Percentiles rank a stretch among this genome's conserved stretches.
phyloP scores from a whole-genome alignment of 2,888 invertebrate species.

The Cerastis leucographa region DNA sequence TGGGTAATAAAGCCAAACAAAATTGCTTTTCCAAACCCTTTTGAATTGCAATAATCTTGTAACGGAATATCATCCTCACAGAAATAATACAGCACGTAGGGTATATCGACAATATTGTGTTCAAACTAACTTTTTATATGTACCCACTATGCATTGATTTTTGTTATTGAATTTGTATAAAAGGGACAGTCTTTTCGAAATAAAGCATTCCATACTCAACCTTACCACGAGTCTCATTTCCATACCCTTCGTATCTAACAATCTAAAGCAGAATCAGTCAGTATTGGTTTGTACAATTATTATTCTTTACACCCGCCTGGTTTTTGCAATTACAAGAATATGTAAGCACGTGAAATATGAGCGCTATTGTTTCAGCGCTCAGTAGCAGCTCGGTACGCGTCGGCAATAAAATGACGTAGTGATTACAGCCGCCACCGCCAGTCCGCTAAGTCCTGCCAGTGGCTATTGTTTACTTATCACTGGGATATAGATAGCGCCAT shows the following conservation, averaged over 20 bases:
- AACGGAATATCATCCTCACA: too few species aligned
- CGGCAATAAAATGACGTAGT: constrained; percentile 12
- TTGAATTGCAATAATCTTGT: constrained; percentile 6
- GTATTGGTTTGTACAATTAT: not conserved
- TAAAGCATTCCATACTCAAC: too few species aligned
- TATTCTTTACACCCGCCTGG: not conserved
- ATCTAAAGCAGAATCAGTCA: not conserved
- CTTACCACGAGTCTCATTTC: too few species aligned
- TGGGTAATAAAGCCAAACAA: not conserved
- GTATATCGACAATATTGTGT: too few species aligned
- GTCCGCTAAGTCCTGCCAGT: constrained; percentile 16
- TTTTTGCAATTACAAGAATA: constrained; percentile 1
- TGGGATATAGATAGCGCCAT: constrained; percentile 38
- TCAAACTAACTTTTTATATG: too few species aligned
- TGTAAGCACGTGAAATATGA: constrained; percentile 22
- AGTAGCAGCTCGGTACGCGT: constrained; percentile 14
- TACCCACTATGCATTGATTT: too few species aligned
- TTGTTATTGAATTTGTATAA: too few species aligned
- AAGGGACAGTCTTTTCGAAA: too few species aligned
- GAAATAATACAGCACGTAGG: too few species aligned
- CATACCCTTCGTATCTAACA: too few species aligned
- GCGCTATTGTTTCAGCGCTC: constrained; percentile 11
- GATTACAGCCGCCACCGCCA: not conserved
- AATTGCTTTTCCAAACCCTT: not conserved
- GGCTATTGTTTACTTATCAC: constrained; percentile 42